These are phyloP conservation scores for Gisinianus flammeolus DNA, from an alignment of 2,888 invertebrate species.

Conservation along the genomic window DNA sequence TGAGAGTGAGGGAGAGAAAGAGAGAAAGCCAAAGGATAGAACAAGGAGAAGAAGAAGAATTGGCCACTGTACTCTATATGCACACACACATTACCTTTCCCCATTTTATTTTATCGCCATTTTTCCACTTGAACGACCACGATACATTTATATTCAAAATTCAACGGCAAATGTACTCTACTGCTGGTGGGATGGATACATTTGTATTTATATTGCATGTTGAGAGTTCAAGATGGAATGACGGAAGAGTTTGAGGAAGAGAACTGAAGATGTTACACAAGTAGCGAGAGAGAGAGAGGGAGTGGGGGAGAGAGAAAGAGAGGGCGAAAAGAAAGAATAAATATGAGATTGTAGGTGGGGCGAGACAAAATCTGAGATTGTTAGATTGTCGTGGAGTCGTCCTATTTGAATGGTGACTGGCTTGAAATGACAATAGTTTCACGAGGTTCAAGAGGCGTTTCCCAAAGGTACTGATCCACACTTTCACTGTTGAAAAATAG, in stretches of 20 bases:
- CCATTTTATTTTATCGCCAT: constrained; percentile 41
- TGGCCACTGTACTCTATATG: constrained; percentile 4
- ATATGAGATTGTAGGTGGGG: constrained; percentile 24
- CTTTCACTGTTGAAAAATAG: constrained; percentile 39
- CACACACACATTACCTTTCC: constrained; percentile 30
- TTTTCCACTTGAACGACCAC: constrained; percentile 37
- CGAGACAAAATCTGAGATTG: constrained; percentile 38
- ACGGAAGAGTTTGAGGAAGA: background rate
- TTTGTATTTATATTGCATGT: constrained; percentile 13
- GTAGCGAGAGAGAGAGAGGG: constrained; percentile 21
- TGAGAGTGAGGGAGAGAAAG: constrained; percentile 13
- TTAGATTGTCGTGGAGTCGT: constrained; percentile 38
- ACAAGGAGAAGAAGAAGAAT: background rate
- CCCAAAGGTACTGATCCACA: constrained; percentile 12
- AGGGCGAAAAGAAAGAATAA: constrained; percentile 20
- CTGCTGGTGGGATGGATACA: background rate
- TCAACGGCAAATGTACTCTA: constrained; percentile 4
- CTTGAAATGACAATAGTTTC: constrained; percentile 38
- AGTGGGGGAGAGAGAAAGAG: constrained; percentile 14
- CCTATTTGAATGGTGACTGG: constrained; percentile 38
- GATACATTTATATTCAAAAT: constrained; percentile 39
- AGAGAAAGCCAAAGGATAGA: background rate
- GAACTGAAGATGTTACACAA: too few species aligned
- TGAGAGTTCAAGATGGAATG: background rate
- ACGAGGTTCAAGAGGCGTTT: constrained; percentile 23